These are phyloP conservation scores for Tetramorium bicarinatum DNA, from an alignment of 2,888 invertebrate genomes.

Conservation along the genomic window DNA sequence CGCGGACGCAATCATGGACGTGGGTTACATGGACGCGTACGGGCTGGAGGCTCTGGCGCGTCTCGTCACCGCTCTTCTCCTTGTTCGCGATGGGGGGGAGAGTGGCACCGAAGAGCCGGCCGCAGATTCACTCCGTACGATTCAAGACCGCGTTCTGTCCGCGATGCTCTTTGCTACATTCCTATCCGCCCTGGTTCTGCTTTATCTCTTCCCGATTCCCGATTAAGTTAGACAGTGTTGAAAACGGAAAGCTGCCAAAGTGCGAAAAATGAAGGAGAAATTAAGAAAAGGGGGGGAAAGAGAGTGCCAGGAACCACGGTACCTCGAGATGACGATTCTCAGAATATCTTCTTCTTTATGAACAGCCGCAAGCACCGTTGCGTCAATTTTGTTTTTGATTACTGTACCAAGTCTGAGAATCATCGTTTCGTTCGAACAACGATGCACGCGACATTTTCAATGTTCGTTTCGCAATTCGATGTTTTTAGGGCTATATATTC, in stretches of 20 bases:
- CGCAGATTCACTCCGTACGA: conserved; percentile 83
- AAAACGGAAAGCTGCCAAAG: conserved; percentile 53
- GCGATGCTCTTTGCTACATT: conserved; percentile 86
- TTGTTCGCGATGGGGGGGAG: conserved; percentile 77
- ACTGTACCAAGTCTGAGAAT: conserved; percentile 12
- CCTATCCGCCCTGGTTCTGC: conserved; percentile 86
- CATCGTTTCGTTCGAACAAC: not conserved
- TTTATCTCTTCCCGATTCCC: conserved; percentile 87
- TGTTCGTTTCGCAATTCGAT: conserved; percentile 37
- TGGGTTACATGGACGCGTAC: conserved; percentile 85
- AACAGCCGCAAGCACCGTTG: not conserved
- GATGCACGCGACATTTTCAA: conserved; percentile 57
- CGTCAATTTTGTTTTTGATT: not conserved
- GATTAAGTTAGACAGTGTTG: conserved; percentile 80
- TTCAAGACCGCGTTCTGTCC: conserved; percentile 84
- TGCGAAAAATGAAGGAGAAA: conserved; percentile 53
- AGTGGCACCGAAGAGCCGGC: conserved; percentile 80
- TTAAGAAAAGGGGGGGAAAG: conserved; percentile 30
- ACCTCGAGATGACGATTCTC: conserved; percentile 29
- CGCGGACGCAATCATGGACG: conserved; percentile 86
- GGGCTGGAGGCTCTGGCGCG: conserved; percentile 84
- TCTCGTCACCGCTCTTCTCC: conserved; percentile 82
- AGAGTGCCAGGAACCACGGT: conserved; percentile 49
- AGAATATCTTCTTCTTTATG: not conserved
- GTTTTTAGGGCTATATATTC: conserved; percentile 54